phyloP scores from a whole-genome alignment of 2,113 vertebrate genomes.

The Eubucco bourcierii region DNA sequence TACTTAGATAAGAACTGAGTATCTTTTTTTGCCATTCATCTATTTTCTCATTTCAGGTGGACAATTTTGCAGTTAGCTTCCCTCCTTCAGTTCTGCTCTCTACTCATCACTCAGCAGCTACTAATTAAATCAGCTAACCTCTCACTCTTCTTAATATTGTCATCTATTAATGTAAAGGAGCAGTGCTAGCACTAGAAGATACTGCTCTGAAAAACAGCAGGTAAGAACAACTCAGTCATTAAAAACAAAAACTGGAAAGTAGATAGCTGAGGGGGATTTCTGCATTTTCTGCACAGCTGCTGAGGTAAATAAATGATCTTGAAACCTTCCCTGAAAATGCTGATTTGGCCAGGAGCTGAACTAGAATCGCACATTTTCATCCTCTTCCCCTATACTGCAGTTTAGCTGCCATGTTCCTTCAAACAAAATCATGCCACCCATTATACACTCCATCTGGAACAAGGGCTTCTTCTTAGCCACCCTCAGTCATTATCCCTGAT shows the following conservation, averaged over 20 bases:
- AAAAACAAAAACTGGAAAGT: neutral
- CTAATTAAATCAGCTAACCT: neutral
- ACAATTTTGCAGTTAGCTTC: neutral
- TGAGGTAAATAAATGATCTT: neutral
- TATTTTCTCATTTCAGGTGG: neutral
- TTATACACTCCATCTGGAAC: neutral
- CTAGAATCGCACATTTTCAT: neutral
- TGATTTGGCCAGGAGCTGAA: neutral
- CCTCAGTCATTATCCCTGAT: neutral
- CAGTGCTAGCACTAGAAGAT: neutral
- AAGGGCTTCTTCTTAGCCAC: neutral
- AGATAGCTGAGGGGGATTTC: neutral
- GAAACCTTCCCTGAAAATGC: neutral
- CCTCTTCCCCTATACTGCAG: neutral
- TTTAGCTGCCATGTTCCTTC: neutral
- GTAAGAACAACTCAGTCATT: neutral
- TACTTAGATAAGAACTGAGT: neutral
- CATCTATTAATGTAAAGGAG: neutral
- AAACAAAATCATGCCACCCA: neutral
- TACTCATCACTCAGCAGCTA: neutral
- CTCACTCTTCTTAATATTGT: neutral
- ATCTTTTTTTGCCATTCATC: neutral
- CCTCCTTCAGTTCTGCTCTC: neutral
- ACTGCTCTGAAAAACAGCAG: neutral
- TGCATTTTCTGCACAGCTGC: neutral